phyloP scores from a whole-genome alignment of 2,113 vertebrate genomes.

The Channa maculata region DNA sequence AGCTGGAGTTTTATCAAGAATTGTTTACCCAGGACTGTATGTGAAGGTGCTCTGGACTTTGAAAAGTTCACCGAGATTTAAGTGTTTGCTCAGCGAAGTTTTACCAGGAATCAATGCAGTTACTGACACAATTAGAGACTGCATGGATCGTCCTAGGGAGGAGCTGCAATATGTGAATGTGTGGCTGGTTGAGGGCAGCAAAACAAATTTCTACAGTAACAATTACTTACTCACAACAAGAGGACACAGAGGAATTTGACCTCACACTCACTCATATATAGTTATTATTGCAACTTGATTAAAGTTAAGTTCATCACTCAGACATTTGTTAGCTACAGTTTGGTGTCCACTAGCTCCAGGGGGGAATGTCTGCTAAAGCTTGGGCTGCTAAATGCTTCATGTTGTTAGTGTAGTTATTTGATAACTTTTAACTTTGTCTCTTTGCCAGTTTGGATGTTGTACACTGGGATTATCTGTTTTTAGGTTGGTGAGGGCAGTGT shows the following conservation, averaged over 20 bases:
- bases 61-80: neutral
- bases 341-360: neutral
- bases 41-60: conserved; percentile 14
- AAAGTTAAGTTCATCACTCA: too few relatives aligned
- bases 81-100: conserved; percentile 27
- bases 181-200: neutral
- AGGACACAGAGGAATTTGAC: too few relatives aligned
- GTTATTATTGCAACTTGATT: too few relatives aligned
- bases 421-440: too few relatives aligned
- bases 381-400: neutral
- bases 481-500: too few relatives aligned
- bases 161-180: neutral
- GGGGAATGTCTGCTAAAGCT: neutral
- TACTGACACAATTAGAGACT: neutral
- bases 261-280: too few relatives aligned
- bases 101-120: neutral
- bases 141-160: neutral
- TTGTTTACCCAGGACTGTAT: conserved; percentile 37
- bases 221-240: too few relatives aligned
- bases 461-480: too few relatives aligned
- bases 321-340: too few relatives aligned
- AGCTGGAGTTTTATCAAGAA: conserved; percentile 16
- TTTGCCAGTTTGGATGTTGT: too few relatives aligned
- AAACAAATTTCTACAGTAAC: neutral
- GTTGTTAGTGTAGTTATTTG: too few relatives aligned